Percentiles rank a stretch among this genome's conserved stretches.
These are phyloP conservation scores for Micrasema longulum DNA, from an alignment of 1,140 invertebrate genomes.

Conservation along the genomic window DNA sequence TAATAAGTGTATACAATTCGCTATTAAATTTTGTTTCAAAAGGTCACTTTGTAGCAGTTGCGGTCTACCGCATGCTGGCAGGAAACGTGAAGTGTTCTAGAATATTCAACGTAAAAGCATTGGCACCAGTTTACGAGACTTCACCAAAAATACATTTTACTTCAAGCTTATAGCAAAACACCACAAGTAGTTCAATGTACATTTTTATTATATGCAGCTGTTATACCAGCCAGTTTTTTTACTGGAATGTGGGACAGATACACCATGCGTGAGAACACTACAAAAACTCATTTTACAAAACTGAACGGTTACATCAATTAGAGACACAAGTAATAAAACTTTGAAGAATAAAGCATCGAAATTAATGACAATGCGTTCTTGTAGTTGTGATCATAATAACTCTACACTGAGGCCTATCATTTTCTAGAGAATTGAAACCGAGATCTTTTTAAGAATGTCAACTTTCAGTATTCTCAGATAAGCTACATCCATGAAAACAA, in stretches of 20 bases:
- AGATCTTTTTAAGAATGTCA: background rate
- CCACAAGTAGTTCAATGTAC: background rate
- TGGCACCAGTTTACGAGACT: too few relatives aligned
- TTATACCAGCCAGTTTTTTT: background rate
- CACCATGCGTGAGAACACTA: constrained; percentile 1
- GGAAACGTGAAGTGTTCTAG: constrained; percentile 30
- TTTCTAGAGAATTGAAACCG: constrained; percentile 8
- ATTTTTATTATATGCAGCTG: background rate
- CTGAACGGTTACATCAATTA: background rate
- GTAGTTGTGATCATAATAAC: background rate
- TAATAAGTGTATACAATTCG: background rate
- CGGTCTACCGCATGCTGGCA: constrained; percentile 37
- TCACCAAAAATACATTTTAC: background rate
- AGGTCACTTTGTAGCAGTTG: constrained; percentile 36
- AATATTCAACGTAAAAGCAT: background rate
- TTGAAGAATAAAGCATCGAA: background rate
- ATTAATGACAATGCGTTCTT: background rate
- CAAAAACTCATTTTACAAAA: background rate
- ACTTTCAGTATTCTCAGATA: constrained; percentile 10
- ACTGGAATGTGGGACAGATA: background rate
- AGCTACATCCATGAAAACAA: constrained; percentile 3
- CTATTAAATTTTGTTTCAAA: constrained; percentile 20
- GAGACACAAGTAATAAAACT: too few relatives aligned
- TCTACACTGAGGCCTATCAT: constrained; percentile 7
- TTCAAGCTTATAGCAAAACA: background rate